phyloP scores from a whole-genome alignment of 2,888 invertebrate species.

The Agonopterix alstromeriana region DNA sequence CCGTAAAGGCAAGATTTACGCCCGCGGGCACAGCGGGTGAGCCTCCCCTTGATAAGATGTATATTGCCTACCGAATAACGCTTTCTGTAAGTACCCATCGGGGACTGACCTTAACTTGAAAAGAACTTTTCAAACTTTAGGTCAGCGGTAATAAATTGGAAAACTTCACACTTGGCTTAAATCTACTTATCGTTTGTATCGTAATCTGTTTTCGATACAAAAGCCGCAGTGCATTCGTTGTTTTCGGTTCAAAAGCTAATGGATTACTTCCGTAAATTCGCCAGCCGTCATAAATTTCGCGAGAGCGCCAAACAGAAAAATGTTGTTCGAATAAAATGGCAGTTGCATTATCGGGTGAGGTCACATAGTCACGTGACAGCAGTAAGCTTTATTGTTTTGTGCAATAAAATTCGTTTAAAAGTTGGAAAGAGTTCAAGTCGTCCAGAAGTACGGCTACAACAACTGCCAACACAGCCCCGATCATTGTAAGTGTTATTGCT shows the following conservation, averaged over 20 bases:
- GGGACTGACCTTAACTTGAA: conserved; percentile 44
- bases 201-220: conserved; percentile 15
- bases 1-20: conserved; percentile 76
- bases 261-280: conserved; percentile 39
- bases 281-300: conserved; percentile 33
- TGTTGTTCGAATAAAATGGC: conserved; percentile 36
- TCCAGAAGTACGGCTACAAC: conserved; percentile 23
- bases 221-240: conserved; percentile 21
- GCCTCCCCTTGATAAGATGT: conserved; percentile 68
- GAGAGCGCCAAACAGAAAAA: conserved; percentile 36
- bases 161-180: conserved; percentile 28
- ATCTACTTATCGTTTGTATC: not conserved
- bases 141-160: conserved; percentile 46
- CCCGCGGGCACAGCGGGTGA: conserved; percentile 57
- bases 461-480: conserved; percentile 39
- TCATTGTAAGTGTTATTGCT: conserved; percentile 45
- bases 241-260: conserved; percentile 35
- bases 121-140: conserved; percentile 29
- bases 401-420: conserved; percentile 60
- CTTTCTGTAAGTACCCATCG: conserved; percentile 55
- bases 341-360: conserved; percentile 34
- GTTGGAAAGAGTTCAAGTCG: conserved; percentile 55
- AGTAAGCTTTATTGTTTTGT: conserved; percentile 40
- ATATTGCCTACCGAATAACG: conserved; percentile 63
- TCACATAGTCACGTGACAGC: conserved; percentile 31